phyloP scores from a whole-genome alignment of 2,888 invertebrate species.

The Cryptocephalus primarius region DNA sequence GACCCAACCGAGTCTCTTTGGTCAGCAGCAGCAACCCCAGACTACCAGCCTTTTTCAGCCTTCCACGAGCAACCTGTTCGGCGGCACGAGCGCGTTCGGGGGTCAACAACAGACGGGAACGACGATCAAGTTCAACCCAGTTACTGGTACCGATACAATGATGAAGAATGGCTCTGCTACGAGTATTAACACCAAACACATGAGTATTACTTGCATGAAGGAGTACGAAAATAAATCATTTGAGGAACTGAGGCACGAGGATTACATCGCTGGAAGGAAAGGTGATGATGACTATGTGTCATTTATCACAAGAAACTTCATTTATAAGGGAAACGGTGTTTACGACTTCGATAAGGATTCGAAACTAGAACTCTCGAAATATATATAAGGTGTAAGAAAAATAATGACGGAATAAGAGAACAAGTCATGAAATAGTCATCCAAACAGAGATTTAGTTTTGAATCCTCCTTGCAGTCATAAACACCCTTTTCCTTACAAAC shows the following conservation, averaged over 20 bases:
- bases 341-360: too few species aligned
- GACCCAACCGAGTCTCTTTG: slow-evolving; percentile 39
- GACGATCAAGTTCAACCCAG: slow-evolving; percentile 75
- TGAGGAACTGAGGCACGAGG: slow-evolving; percentile 89
- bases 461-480: too few species aligned
- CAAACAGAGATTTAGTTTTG: too few species aligned
- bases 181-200: slow-evolving; percentile 85
- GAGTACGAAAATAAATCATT: slow-evolving; percentile 91
- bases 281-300: slow-evolving; percentile 36
- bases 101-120: slow-evolving; percentile 47
- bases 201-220: slow-evolving; percentile 98
- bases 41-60: slow-evolving; percentile 30
- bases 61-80: slow-evolving; percentile 35
- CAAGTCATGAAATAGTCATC: too few species aligned
- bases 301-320: too few species aligned
- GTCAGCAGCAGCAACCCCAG: slow-evolving; percentile 36
- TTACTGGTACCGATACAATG: slow-evolving; percentile 82
- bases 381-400: too few species aligned
- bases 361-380: too few species aligned
- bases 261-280: slow-evolving; percentile 84
- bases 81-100: slow-evolving; percentile 35
- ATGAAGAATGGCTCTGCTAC: slow-evolving; percentile 77
- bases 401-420: too few species aligned
- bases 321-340: too few species aligned
- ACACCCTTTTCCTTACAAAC: too few species aligned